Conservation (phyloP, 1,140 invertebrate genomes). For the Cotesia vestalis region DNA sequence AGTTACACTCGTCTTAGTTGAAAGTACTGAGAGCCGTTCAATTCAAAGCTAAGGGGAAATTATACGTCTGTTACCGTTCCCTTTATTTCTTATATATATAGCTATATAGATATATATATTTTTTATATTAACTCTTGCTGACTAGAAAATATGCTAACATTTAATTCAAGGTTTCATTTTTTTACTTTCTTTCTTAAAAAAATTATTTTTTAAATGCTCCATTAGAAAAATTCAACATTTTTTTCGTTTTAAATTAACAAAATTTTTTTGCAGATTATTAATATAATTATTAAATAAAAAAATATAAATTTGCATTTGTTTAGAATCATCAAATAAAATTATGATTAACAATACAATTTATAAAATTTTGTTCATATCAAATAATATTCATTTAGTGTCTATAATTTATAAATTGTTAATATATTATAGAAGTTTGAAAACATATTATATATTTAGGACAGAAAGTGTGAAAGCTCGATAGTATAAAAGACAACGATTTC, state of each 20-base stretch:
- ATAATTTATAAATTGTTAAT: too few species aligned
- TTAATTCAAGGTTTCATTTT: background rate
- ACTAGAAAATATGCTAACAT: background rate
- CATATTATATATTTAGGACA: background rate
- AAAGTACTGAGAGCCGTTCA: conserved; percentile 50
- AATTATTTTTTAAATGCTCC: background rate
- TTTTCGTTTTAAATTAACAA: too few species aligned
- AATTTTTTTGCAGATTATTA: too few species aligned
- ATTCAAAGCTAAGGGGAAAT: conserved; percentile 63
- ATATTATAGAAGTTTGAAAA: background rate
- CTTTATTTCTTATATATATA: conserved; percentile 15
- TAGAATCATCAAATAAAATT: too few species aligned
- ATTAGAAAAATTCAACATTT: background rate
- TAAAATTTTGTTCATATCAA: too few species aligned
- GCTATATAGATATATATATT: conserved; percentile 7
- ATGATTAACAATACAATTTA: too few species aligned
- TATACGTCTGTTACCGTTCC: conserved; percentile 58
- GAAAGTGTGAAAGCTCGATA: background rate
- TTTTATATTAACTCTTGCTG: background rate
- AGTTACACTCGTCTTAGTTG: conserved; percentile 57
- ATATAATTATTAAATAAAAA: too few species aligned
- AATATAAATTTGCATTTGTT: too few species aligned
- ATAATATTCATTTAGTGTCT: too few species aligned
- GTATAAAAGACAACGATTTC: conserved; percentile 6
- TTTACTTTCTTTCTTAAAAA: background rate